These are phyloP conservation scores for Hesperophylax magnus DNA, from an alignment of 1,140 invertebrate genomes.

Conservation along the genomic window DNA sequence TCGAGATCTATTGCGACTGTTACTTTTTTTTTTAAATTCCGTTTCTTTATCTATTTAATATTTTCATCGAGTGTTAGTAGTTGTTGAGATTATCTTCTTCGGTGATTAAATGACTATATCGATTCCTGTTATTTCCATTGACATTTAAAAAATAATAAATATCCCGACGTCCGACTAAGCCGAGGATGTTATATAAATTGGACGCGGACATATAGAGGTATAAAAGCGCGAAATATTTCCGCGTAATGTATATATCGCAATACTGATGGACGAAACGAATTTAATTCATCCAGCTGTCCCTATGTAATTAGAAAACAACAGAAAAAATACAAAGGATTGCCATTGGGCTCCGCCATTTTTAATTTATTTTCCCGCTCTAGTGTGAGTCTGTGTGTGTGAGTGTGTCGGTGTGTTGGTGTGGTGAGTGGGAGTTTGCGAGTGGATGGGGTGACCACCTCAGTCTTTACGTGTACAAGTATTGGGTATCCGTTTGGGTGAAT, in stretches of 20 bases:
- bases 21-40: too few species aligned
- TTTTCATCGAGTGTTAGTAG: too few species aligned
- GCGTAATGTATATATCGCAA: constrained; percentile 27
- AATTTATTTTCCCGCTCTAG: constrained; percentile 56
- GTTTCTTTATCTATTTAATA: too few species aligned
- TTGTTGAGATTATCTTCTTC: too few species aligned
- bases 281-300: constrained; percentile 58
- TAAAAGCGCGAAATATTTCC: constrained; percentile 25
- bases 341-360: constrained; percentile 58
- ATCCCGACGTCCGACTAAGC: too few species aligned
- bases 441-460: constrained; percentile 13
- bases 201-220: too few species aligned
- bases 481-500: constrained; percentile 29
- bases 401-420: constrained; percentile 37
- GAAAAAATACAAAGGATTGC: constrained; percentile 59
- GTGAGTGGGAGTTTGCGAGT: background rate
- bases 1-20: too few species aligned
- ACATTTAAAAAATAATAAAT: too few species aligned
- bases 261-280: constrained; percentile 58
- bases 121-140: too few species aligned
- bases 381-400: constrained; percentile 32
- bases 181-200: too few species aligned
- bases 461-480: constrained; percentile 36
- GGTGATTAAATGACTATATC: too few species aligned
- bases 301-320: constrained; percentile 58